Evolutionary conservation across 2,113 vertebrate genomes (phyloP).

Genomic region (Sander lucioperca): DNA sequence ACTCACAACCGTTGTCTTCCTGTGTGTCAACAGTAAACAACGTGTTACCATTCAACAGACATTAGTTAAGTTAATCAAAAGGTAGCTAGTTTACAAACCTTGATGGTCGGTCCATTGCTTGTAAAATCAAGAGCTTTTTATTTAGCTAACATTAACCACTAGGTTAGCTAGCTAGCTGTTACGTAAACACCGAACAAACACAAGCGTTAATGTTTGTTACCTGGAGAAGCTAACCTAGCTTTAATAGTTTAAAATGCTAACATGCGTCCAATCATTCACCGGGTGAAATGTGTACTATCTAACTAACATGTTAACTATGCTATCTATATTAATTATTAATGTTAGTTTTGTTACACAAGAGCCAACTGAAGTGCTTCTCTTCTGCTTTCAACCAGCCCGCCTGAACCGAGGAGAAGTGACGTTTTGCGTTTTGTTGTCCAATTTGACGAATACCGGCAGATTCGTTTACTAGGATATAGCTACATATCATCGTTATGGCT

Average conservation of each 20-base stretch:
- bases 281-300: not conserved
- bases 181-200: not conserved
- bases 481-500: too few species aligned
- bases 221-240: not conserved
- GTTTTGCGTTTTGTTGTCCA: constrained; percentile 5
- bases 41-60: not conserved
- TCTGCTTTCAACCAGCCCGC: constrained; percentile 62
- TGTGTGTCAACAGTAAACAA: constrained; percentile 50
- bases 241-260: not conserved
- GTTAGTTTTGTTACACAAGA: not conserved
- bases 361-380: rapidly evolving
- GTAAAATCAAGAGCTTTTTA: not conserved
- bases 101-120: constrained; percentile 78
- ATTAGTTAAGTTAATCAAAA: not conserved
- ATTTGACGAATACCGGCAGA: constrained; percentile 10
- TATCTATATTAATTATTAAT: not conserved
- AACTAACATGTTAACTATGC: not conserved
- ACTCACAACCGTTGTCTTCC: constrained; percentile 79
- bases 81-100: constrained; percentile 62
- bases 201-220: not conserved
- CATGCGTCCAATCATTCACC: rapidly evolving
- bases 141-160: not conserved
- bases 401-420: constrained; percentile 62
- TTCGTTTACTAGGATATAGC: constrained; percentile 10
- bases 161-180: not conserved